Evolutionary conservation across 2,113 vertebrate genomes (phyloP), one percentile per base, ranked within the genome.

Genomic region (Zeus faber): DNA sequence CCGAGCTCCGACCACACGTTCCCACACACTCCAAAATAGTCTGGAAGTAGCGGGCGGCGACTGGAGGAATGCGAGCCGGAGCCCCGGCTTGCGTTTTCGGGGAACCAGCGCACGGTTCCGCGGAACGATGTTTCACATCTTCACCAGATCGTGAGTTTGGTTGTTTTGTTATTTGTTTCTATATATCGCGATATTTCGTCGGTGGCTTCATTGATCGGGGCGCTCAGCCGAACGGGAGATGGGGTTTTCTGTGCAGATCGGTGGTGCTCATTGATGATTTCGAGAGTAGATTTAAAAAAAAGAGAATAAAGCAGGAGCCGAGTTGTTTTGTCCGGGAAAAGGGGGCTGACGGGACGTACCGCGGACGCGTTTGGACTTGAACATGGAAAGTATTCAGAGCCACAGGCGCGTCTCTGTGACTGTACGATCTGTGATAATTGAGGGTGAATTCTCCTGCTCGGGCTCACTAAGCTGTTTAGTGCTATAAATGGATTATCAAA

Each of bases 51-150:
- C 17, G 58, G 18, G 21, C 35, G 29, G 29, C 37, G 22, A 54
- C 25, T 21, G 64, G 53, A 81, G 79, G 83, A 82, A 87, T 87
- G 86, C 72, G 33, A 80, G 48, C 64, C 60, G 58, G 70, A 45
- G 44, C 26, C 13, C 59, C 77, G 65, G 9, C 3, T 31, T 56
- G 82, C 62, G 51, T 18, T 67, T 73, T 55, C 14, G 65, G 66
- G 82, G 77, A 80, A 58, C 71, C 49, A 58, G 1, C 1, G 13
- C 49, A 56, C 55, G 51, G 21, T 33, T 70, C 67, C 52, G 54
- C 54, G 57, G 79, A 67, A 81, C 71, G 35, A 87, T 89, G 88
- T 84, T 88, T 79, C 77, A 85, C 70, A 83, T 86, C 73, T 85
- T 87, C 79, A 74, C 71, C 70, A 74, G 64, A 85, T 77, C 79